Evolutionary conservation across 2,113 vertebrate species (phyloP).

Genomic region (Carollia perspicillata): DNA sequence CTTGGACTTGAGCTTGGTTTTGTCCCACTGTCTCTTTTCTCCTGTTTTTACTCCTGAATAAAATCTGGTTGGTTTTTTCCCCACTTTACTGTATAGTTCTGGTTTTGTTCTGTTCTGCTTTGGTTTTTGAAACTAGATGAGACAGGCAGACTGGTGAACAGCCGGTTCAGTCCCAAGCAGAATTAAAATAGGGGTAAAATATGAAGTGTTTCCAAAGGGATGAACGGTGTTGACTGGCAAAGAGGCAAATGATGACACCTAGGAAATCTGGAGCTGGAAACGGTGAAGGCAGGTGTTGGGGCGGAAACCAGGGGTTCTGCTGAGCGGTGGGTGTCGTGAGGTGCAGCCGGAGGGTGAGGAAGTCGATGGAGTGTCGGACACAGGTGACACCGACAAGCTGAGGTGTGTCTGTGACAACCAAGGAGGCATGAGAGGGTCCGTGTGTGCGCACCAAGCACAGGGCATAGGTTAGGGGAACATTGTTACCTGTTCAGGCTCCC

Average conservation of each 20-base stretch:
- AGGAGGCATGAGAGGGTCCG: background rate
- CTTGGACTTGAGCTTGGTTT: background rate
- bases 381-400: background rate
- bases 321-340: background rate
- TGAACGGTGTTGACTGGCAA: background rate
- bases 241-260: background rate
- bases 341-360: background rate
- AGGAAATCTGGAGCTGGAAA: background rate
- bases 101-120: background rate
- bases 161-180: background rate
- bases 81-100: background rate
- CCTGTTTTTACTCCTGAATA: background rate
- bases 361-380: background rate
- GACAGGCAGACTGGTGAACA: background rate
- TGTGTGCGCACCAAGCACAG: background rate
- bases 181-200: background rate
- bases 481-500: background rate
- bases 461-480: background rate
- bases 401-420: background rate
- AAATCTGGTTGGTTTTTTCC: no score
- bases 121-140: background rate
- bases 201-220: background rate
- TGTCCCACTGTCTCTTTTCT: background rate
- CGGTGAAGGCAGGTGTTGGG: rapidly evolving
- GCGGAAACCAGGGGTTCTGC: background rate